Base-by-base conservation (phyloP, 2,113 vertebrate species). In the Thamnophis sirtalis region DNA sequence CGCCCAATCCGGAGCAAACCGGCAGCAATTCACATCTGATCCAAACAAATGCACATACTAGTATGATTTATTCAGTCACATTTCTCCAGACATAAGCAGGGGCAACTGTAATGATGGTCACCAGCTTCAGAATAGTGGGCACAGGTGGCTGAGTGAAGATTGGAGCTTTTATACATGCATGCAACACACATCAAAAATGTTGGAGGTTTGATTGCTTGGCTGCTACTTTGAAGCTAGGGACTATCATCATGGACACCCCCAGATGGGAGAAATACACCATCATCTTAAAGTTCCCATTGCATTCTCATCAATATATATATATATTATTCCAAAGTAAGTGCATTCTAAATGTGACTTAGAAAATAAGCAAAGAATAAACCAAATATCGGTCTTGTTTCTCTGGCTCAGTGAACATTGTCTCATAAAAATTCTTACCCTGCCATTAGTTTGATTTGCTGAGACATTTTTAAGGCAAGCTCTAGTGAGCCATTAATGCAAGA, bases 401-500 rank as follows among this genome's bases (percentile, higher is more conserved):
- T 87, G 90, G 24, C 90, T 43, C n/a, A 88, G 6, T 90, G 88
- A 68, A 10, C 90, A 92, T 86, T 28, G 89, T 89, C n/a, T 93
- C 43, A 17, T 3, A 80, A 80, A 80, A 80, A 3, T 22, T 43
- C 73, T 19, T 80, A 21, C 7, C 17, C 17, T 21, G 38, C 17
- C 15, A 85, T 94, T 89, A 92, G 53, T 22, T 21, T 87, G 94
- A n/a, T 51, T 60, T 93, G 26, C 68, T 68, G 68, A 95, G 33
- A 63, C 87, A 91, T 54, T 92, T 91, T 4, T 91, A 86, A 89
- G 80, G 94, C 49, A 89, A 33, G 0, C 90, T 94, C 55, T 21
- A n/a, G 89, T 93, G 60, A 92, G 94, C 88, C 87, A 5, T 50
- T 91, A 94, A 80, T 80, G 24, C 87, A 92, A 87, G 73, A 68